phyloP scores from a whole-genome alignment of 2,797 vertebrate species.

The Silurus aristotelis region DNA sequence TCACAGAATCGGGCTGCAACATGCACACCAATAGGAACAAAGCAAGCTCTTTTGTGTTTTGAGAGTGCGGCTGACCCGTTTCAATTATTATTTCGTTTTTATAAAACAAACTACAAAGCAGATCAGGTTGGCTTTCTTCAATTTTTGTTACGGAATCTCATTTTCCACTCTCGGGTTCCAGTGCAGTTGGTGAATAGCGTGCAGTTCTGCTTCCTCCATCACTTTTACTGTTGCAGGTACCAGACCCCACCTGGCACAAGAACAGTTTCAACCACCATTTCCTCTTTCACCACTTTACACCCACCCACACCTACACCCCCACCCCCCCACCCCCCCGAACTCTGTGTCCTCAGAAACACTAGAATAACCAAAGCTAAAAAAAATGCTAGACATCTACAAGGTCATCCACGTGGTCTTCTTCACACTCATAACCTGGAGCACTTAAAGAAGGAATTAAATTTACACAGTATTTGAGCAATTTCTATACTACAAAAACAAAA shows the following conservation, averaged over 20 bases:
- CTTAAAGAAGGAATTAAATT: too few relatives aligned
- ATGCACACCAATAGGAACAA: not conserved
- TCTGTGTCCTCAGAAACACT: not conserved
- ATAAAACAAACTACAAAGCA: too few relatives aligned
- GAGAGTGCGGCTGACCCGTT: not conserved
- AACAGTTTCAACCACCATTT: conserved; percentile 78
- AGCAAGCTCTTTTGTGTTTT: not conserved
- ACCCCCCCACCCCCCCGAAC: not conserved
- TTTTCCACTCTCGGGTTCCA: conserved; percentile 12
- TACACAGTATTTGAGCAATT: not conserved
- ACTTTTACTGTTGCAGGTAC: conserved; percentile 51
- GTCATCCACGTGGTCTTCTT: not conserved
- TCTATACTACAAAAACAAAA: not conserved
- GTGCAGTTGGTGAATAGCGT: not conserved
- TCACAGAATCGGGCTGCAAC: not conserved
- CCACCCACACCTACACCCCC: not conserved
- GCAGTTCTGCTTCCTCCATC: conserved; percentile 67
- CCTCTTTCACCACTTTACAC: conserved; percentile 55
- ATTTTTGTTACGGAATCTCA: not conserved
- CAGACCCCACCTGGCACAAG: conserved; percentile 68
- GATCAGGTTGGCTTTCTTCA: not conserved
- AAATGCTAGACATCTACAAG: not conserved
- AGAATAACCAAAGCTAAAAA: not conserved
- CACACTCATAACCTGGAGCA: not conserved
- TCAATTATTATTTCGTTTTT: not conserved